Percentiles rank a stretch among this genome's conserved stretches.
Conservation (phyloP, 2,113 vertebrate genomes). For the Machaerirhynchus nigripectus region DNA sequence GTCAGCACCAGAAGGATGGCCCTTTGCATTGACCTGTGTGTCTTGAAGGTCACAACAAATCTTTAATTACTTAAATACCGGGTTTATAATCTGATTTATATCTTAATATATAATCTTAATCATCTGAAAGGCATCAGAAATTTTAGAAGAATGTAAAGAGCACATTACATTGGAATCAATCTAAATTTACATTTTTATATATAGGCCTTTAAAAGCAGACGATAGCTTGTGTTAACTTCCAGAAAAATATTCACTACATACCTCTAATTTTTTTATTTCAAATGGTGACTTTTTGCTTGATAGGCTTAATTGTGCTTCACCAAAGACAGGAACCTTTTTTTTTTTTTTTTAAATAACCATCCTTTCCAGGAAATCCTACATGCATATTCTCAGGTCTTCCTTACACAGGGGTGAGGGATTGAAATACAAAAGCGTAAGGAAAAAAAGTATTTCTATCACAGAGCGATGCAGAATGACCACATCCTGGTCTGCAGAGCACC, state of each 20-base stretch:
- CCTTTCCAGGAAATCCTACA: background rate
- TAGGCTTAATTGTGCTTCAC: background rate
- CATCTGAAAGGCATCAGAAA: background rate
- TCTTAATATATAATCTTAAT: background rate
- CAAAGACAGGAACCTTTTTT: background rate
- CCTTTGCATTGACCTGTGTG: background rate
- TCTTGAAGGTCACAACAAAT: background rate
- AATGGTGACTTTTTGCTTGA: background rate
- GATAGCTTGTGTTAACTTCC: background rate
- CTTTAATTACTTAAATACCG: background rate
- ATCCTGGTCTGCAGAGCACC: background rate
- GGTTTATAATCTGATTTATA: background rate
- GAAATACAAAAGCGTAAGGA: background rate
- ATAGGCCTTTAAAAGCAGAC: background rate
- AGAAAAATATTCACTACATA: background rate
- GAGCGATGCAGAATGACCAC: background rate
- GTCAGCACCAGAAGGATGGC: background rate
- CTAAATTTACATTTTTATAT: background rate
- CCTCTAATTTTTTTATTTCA: background rate
- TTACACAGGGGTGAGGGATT: background rate
- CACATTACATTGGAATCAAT: background rate
- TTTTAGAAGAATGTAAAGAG: background rate
- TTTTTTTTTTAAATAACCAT: background rate
- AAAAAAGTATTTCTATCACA: background rate
- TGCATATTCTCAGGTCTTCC: background rate